Percentiles rank a stretch among this genome's conserved stretches.
These are phyloP conservation scores for Rhingia rostrata DNA, from an alignment of 2,888 invertebrate genomes.

Conservation along the genomic window DNA sequence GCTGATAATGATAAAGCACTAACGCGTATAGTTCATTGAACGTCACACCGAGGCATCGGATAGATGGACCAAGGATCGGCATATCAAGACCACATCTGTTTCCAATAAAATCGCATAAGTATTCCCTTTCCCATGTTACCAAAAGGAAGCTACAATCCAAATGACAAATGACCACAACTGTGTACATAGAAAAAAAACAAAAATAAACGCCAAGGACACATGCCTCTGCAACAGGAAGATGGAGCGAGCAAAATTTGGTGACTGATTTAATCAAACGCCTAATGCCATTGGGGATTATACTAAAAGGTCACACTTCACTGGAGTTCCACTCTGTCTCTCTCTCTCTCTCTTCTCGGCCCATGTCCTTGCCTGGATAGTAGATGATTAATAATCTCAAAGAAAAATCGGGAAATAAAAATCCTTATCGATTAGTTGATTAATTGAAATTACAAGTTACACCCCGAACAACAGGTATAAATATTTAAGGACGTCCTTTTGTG, in stretches of 20 bases:
- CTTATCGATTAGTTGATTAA: neutral
- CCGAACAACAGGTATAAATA: too few species aligned
- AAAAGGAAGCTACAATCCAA: slow-evolving; percentile 24
- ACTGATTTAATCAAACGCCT: slow-evolving; percentile 51
- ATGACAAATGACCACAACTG: slow-evolving; percentile 21
- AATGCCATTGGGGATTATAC: slow-evolving; percentile 50
- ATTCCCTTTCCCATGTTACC: slow-evolving; percentile 26
- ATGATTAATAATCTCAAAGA: too few species aligned
- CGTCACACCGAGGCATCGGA: slow-evolving; percentile 2
- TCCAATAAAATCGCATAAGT: slow-evolving; percentile 10
- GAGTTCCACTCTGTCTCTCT: neutral
- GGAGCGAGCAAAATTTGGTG: neutral
- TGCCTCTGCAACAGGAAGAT: too few species aligned
- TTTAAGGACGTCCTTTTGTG: neutral
- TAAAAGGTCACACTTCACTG: slow-evolving; percentile 36
- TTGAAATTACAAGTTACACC: neutral
- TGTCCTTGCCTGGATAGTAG: neutral
- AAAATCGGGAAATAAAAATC: neutral
- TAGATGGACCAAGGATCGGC: slow-evolving; percentile 11
- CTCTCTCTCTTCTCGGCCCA: neutral
- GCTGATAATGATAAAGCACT: slow-evolving; percentile 36
- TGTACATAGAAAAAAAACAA: neutral
- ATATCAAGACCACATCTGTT: slow-evolving; percentile 22
- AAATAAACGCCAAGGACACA: too few species aligned
- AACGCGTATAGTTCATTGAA: slow-evolving; percentile 18